Conservation (phyloP, 1,140 invertebrate genomes). For the Monochamus saltuarius region DNA sequence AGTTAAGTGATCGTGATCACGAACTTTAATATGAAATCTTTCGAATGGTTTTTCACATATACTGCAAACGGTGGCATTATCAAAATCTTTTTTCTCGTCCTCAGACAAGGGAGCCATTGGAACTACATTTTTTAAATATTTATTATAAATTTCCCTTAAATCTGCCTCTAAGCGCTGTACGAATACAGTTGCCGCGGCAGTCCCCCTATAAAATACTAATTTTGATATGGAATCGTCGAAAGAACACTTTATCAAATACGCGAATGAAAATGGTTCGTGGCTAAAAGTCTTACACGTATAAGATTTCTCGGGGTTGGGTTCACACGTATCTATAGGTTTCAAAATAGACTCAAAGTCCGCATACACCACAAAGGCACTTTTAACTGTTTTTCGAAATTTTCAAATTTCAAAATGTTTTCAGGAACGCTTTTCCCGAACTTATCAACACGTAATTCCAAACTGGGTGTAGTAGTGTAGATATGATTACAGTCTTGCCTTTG, state of each 20-base stretch:
- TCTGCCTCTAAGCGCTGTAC: background rate
- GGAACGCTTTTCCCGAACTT: no score
- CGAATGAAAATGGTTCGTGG: slow-evolving; percentile 2
- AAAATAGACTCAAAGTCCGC: slow-evolving; percentile 1
- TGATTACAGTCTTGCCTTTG: no score
- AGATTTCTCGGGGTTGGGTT: slow-evolving; percentile 6
- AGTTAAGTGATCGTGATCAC: slow-evolving; percentile 42
- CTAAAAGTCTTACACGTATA: background rate
- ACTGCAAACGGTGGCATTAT: no score
- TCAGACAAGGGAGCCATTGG: no score
- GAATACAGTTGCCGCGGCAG: background rate
- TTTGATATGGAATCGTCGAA: background rate
- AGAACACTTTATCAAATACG: slow-evolving; percentile 5
- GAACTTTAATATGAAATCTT: slow-evolving; percentile 27
- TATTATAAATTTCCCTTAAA: no score
- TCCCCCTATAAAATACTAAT: background rate
- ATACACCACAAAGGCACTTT: slow-evolving; percentile 10
- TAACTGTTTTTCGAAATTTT: slow-evolving; percentile 6
- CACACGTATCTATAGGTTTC: background rate
- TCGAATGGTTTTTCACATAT: slow-evolving; percentile 34
- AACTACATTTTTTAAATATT: no score
- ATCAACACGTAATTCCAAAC: no score
- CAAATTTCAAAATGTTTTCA: no score
- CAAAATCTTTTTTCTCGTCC: no score
- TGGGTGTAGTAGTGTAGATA: no score